These are phyloP conservation scores for Elmis aenea DNA, from an alignment of 2,888 invertebrate species.

Conservation along the genomic window DNA sequence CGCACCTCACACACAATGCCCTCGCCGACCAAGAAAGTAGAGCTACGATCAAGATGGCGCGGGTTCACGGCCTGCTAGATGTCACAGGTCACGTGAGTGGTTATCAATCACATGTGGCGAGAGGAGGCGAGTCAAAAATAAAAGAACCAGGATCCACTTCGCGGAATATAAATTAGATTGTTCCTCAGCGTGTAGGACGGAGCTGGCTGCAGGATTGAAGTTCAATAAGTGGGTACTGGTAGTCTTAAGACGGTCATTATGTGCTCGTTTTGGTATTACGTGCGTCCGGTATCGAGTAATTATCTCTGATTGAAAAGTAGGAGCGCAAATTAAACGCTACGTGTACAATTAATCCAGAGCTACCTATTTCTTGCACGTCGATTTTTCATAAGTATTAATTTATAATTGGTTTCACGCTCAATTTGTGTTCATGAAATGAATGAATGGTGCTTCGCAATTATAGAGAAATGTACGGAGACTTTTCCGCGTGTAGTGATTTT, in stretches of 20 bases:
- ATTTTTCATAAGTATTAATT: too few relatives aligned
- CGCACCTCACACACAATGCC: slow-evolving; percentile 2
- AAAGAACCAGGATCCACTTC: slow-evolving; percentile 8
- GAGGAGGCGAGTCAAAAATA: slow-evolving; percentile 7
- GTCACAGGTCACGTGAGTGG: slow-evolving; percentile 10
- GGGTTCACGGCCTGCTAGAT: slow-evolving; percentile 7
- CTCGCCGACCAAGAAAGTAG: slow-evolving; percentile 4
- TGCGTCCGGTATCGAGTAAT: slow-evolving; percentile 17
- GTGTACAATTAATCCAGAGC: too few relatives aligned
- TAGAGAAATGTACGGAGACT: too few relatives aligned
- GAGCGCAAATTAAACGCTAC: too few relatives aligned
- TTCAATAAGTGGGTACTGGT: slow-evolving; percentile 11
- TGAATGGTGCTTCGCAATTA: too few relatives aligned
- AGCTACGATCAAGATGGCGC: slow-evolving; percentile 6
- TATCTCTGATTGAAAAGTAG: too few relatives aligned
- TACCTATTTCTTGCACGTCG: too few relatives aligned
- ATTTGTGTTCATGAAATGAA: too few relatives aligned
- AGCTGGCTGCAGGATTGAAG: slow-evolving; percentile 10
- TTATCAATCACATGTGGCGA: slow-evolving; percentile 12
- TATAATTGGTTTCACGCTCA: too few relatives aligned
- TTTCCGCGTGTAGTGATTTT: too few relatives aligned
- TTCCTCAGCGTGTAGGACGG: slow-evolving; percentile 9
- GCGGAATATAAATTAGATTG: slow-evolving; percentile 14
- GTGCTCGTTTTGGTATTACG: slow-evolving; percentile 10
- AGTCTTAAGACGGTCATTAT: slow-evolving; percentile 11